These are phyloP conservation scores for Spicauda simplicius DNA, from an alignment of 2,888 invertebrate species.

Conservation along the genomic window DNA sequence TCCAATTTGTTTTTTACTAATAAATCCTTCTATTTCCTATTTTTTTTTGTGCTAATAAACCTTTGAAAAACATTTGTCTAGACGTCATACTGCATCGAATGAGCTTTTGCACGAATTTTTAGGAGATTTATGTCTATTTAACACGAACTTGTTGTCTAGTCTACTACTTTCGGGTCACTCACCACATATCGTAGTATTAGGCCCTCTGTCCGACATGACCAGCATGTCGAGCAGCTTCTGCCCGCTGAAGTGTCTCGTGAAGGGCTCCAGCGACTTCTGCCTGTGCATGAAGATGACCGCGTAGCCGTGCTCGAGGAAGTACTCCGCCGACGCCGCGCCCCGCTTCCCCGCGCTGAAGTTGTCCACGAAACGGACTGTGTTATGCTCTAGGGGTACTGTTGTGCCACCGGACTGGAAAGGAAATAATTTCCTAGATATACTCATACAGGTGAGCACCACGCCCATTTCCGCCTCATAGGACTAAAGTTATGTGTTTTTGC, in stretches of 20 bases:
- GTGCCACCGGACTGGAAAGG: slow-evolving; percentile 96
- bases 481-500: too few species aligned
- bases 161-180: slow-evolving; percentile 31
- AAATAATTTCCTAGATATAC: too few species aligned
- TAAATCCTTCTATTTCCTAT: too few species aligned
- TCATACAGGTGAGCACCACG: too few species aligned
- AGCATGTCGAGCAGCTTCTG: slow-evolving; percentile 93
- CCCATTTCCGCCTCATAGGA: too few species aligned
- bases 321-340: slow-evolving; percentile 97
- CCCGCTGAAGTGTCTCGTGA: slow-evolving; percentile 93
- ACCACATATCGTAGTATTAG: slow-evolving; percentile 88
- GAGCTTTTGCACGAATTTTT: too few species aligned
- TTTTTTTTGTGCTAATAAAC: too few species aligned
- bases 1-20: too few species aligned
- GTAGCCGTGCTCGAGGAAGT: slow-evolving; percentile 93
- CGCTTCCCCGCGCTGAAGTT: slow-evolving; percentile 99
- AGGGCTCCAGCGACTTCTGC: slow-evolving; percentile 95
- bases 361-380: slow-evolving; percentile 98
- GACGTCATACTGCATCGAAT: too few species aligned
- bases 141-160: too few species aligned
- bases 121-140: too few species aligned
- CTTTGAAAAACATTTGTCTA: too few species aligned
- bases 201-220: slow-evolving; percentile 86
- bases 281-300: slow-evolving; percentile 97
- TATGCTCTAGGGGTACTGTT: slow-evolving; percentile 97